These are phyloP conservation scores for Gryon sp. DNA, from an alignment of 1,140 invertebrate species.

Conservation along the genomic window DNA sequence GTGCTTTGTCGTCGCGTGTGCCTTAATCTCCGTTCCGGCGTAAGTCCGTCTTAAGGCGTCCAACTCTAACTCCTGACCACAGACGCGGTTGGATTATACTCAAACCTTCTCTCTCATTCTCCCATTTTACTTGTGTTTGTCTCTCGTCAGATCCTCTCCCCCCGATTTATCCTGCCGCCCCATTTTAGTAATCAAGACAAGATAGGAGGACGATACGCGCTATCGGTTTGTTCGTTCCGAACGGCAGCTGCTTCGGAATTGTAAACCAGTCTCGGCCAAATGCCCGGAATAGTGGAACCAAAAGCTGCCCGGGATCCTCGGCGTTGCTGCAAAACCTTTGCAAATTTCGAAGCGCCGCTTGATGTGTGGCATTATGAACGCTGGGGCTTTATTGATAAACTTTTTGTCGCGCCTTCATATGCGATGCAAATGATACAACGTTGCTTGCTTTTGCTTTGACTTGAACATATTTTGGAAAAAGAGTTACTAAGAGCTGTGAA, in stretches of 20 bases:
- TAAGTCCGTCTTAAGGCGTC: conserved; percentile 48
- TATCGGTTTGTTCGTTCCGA: conserved; percentile 53
- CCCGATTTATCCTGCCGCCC: background rate
- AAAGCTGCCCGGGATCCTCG: conserved; percentile 41
- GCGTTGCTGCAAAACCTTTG: conserved; percentile 45
- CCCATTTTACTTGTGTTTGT: conserved; percentile 16
- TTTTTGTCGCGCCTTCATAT: conserved; percentile 39
- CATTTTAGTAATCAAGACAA: conserved; percentile 53
- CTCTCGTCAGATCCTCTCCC: conserved; percentile 5
- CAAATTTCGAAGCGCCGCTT: conserved; percentile 41
- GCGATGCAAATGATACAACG: conserved; percentile 25
- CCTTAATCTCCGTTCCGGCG: conserved; percentile 30
- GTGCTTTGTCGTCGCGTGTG: conserved; percentile 48
- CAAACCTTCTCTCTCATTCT: conserved; percentile 9
- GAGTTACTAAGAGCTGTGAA: background rate
- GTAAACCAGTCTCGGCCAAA: conserved; percentile 44
- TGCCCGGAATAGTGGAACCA: conserved; percentile 28
- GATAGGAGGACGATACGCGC: conserved; percentile 50
- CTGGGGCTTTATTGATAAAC: conserved; percentile 37
- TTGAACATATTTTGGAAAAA: conserved; percentile 19
- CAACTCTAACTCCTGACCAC: conserved; percentile 52
- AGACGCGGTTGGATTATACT: conserved; percentile 42
- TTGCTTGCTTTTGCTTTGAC: background rate
- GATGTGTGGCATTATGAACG: conserved; percentile 43
- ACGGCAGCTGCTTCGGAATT: conserved; percentile 52